A percentile compares a stretch with the other conserved stretches of the same genome.
Evolutionary conservation across 2,888 invertebrate genomes (phyloP).

Genomic region (Xestia ashworthii): DNA sequence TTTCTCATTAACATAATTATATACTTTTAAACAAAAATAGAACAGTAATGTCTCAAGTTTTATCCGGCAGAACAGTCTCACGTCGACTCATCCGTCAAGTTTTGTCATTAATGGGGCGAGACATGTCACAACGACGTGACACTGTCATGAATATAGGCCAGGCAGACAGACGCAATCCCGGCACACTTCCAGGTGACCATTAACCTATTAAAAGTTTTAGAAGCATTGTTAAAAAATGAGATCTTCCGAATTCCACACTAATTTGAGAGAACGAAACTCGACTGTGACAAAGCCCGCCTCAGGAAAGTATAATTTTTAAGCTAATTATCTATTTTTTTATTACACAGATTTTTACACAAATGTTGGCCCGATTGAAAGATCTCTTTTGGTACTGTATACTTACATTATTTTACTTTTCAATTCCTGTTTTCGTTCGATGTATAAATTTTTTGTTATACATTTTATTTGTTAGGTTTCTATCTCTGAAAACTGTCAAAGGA

Average conservation of each 20-base stretch:
- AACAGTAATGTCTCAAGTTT: neutral
- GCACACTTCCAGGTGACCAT: constrained; percentile 56
- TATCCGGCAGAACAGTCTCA: constrained; percentile 17
- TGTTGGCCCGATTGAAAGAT: no score
- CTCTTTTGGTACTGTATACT: no score
- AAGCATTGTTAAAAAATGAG: constrained; percentile 9
- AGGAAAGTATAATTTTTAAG: no score
- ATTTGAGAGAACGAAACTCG: neutral
- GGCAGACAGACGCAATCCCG: constrained; percentile 4
- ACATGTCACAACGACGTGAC: constrained; percentile 43
- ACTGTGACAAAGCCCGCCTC: neutral
- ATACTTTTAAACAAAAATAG: neutral
- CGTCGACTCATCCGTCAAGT: constrained; percentile 47
- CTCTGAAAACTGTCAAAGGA: constrained; percentile 1
- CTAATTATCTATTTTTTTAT: no score
- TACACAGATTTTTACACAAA: no score
- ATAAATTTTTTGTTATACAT: no score
- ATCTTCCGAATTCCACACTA: constrained; percentile 15
- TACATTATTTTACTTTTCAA: no score
- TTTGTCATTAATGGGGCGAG: constrained; percentile 44
- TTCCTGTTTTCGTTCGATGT: no score
- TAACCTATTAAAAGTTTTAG: constrained; percentile 55
- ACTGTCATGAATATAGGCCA: constrained; percentile 30
- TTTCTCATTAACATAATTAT: no score
- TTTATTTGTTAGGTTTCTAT: no score